Percentiles rank a stretch among this genome's conserved stretches.
Evolutionary conservation across 2,888 invertebrate species (phyloP).

Genomic region (Blera fallax): DNA sequence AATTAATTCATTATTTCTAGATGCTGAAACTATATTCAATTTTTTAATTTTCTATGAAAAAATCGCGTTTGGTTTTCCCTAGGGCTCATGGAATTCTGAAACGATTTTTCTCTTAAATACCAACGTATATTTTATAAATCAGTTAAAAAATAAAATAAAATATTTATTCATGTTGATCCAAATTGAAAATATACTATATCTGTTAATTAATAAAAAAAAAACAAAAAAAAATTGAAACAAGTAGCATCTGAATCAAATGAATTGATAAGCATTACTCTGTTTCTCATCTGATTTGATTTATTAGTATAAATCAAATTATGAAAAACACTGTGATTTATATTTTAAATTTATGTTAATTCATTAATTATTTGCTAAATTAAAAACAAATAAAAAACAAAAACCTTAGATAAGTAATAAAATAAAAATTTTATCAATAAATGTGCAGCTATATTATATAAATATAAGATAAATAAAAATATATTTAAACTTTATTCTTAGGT

Average conservation of each 20-base stretch:
- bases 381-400: constrained; percentile 5
- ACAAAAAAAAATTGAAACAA: neutral
- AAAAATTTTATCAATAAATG: constrained; percentile 64
- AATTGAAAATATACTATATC: constrained; percentile 4
- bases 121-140: constrained; percentile 23
- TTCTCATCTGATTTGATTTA: constrained; percentile 45
- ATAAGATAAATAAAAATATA: constrained; percentile 47
- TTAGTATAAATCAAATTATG: constrained; percentile 29
- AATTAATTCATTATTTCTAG: constrained; percentile 43
- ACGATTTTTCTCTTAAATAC: constrained; percentile 76
- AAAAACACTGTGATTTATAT: constrained; percentile 27
- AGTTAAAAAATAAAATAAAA: neutral
- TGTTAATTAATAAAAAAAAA: constrained; percentile 1
- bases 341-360: neutral
- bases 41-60: constrained; percentile 72
- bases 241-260: constrained; percentile 51
- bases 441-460: constrained; percentile 61
- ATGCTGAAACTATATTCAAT: constrained; percentile 38
- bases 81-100: constrained; percentile 80
- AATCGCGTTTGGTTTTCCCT: constrained; percentile 77
- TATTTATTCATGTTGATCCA: constrained; percentile 32
- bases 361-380: constrained; percentile 6
- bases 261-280: constrained; percentile 24
- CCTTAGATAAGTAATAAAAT: constrained; percentile 19
- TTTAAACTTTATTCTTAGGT: constrained; percentile 63